Evolutionary conservation across 2,113 vertebrate species (phyloP).

Genomic region (Spermophilus dauricus): DNA sequence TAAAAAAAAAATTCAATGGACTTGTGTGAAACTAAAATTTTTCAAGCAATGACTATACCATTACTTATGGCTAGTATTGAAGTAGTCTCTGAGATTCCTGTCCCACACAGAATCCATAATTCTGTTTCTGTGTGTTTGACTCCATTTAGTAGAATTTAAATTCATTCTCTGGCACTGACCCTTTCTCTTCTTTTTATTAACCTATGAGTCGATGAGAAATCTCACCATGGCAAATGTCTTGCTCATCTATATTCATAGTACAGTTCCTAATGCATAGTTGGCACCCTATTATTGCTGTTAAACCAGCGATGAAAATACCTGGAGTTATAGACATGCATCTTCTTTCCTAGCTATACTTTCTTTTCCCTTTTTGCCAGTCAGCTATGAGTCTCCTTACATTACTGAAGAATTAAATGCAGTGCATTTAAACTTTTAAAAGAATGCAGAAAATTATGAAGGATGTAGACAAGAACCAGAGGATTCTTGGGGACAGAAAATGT

Average conservation of each 20-base stretch:
- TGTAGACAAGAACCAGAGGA: not conserved
- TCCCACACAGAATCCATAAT: not conserved
- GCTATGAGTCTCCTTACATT: not conserved
- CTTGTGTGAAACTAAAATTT: slow-evolving; percentile 24
- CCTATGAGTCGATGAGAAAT: not conserved
- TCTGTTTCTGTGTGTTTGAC: slow-evolving; percentile 8
- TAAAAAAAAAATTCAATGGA: slow-evolving; percentile 61
- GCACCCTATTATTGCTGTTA: not conserved
- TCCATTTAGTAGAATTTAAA: slow-evolving; percentile 25
- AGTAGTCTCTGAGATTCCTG: not conserved
- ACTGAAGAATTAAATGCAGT: not conserved
- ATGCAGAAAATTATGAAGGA: not conserved
- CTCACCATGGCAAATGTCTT: not conserved
- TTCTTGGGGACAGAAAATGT: not conserved
- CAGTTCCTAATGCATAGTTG: not conserved
- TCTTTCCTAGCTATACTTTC: not conserved
- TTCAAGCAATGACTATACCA: not conserved
- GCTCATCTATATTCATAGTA: not conserved
- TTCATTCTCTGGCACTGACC: not conserved
- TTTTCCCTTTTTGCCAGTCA: not conserved
- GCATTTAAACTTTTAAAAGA: not conserved
- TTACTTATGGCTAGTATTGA: not conserved
- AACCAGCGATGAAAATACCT: not conserved
- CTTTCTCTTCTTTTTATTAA: not conserved
- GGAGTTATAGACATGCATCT: not conserved